Evolutionary conservation across 2,797 vertebrate genomes (phyloP).

Genomic region (Furcifer pardalis): DNA sequence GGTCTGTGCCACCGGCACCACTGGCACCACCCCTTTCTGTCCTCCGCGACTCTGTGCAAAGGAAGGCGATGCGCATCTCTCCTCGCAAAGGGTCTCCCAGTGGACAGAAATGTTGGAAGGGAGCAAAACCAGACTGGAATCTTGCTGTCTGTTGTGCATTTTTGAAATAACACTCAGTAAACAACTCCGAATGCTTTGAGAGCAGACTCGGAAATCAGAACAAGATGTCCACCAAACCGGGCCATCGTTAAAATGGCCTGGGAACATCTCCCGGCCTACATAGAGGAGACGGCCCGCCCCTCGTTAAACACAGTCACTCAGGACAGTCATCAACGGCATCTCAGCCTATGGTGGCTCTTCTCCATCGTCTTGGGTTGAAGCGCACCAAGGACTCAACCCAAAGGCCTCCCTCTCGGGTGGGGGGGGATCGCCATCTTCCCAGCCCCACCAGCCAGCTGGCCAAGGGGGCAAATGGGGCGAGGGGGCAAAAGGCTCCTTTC

Average conservation of each 20-base stretch:
- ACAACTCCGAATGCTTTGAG: background rate
- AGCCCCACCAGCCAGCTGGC: too few relatives aligned
- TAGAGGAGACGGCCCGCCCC: accelerated
- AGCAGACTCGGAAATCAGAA: conserved; percentile 13
- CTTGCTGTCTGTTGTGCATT: conserved; percentile 12
- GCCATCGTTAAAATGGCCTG: background rate
- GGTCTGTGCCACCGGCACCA: too few relatives aligned
- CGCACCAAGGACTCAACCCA: background rate
- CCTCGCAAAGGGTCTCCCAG: background rate
- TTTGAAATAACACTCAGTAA: background rate
- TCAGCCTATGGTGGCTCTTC: background rate
- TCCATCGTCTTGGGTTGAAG: background rate
- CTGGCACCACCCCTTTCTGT: background rate
- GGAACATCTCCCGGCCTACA: accelerated
- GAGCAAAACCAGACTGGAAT: background rate
- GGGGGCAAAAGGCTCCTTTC: too few relatives aligned
- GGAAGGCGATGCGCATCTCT: background rate
- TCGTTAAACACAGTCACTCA: background rate
- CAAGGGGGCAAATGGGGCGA: too few relatives aligned
- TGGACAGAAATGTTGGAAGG: background rate
- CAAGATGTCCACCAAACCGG: background rate
- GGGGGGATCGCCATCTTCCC: background rate
- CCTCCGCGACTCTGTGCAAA: background rate
- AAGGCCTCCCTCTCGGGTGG: background rate
- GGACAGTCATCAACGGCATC: background rate